A percentile compares a stretch with the other conserved stretches of the same genome.
These are phyloP conservation scores for Amphipyra tragopoginis DNA, from an alignment of 2,888 invertebrate species.

Conservation along the genomic window DNA sequence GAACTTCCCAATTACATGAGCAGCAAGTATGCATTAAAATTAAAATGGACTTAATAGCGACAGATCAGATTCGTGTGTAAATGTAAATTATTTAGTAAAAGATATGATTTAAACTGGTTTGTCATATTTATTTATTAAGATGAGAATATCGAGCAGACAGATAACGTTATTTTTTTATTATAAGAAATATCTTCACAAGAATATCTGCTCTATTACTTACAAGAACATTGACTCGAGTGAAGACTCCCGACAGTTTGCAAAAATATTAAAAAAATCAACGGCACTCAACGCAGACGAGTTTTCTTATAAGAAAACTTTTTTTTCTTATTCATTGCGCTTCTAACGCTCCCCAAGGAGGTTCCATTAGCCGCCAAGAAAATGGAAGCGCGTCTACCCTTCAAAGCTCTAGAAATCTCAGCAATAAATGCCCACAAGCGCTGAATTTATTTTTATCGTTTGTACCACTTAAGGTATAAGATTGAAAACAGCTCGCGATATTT, in stretches of 20 bases:
- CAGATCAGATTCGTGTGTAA: background rate
- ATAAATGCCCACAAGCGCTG: constrained; percentile 87
- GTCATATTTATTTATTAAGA: background rate
- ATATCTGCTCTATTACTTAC: background rate
- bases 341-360: constrained; percentile 54
- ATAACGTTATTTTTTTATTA: background rate
- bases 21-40: too few species aligned
- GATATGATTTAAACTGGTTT: constrained; percentile 6
- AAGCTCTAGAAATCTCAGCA: constrained; percentile 86
- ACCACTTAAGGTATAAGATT: constrained; percentile 89
- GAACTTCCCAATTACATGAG: too few species aligned
- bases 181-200: background rate
- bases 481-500: constrained; percentile 86
- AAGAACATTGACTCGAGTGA: constrained; percentile 5
- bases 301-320: constrained; percentile 35
- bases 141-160: background rate
- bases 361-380: constrained; percentile 69
- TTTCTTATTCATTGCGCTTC: constrained; percentile 47
- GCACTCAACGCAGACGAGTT: constrained; percentile 25
- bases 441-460: constrained; percentile 88
- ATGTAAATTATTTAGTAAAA: background rate
- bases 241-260: constrained; percentile 7
- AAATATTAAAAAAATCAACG: constrained; percentile 31
- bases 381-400: constrained; percentile 65
- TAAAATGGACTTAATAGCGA: too few species aligned